Base-by-base conservation (phyloP, 2,888 invertebrate genomes). In the Muscina levida region DNA sequence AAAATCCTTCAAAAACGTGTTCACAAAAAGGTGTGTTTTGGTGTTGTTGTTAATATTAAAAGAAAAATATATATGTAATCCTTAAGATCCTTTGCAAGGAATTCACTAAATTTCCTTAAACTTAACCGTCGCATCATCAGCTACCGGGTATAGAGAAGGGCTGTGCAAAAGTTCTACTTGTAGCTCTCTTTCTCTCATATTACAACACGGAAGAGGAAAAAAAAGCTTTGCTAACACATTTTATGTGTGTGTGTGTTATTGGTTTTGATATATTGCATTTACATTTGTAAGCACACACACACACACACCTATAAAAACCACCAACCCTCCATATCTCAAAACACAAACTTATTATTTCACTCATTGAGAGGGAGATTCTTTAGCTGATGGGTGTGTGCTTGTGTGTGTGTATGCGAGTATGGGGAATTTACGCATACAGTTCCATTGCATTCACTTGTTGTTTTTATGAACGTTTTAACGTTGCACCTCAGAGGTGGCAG, bases 401-500 rank as follows among this genome's bases (percentile, higher is more conserved):
- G 72, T 51, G 65, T 24, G n/a, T 66, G 65, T 67, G 44, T 68
- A 59, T 72, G 79, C 42, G 75, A 73, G 78, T 71, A 70, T 71
- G 76, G 39, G 78, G 76, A 79, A 76, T 66, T 80, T 80, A 75
- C 51, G 74, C 74, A 46, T 1, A 51, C 17, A 19, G 73, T 72
- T 31, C 31, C 31, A 31, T 31, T 31, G 3, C 31, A 31, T 31
- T n/a, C n/a, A n/a, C n/a, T n/a, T n/a, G n/a, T n/a, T n/a, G n/a
- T n/a, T n/a, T n/a, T n/a, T n/a, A n/a, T 76, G 83, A 88, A 86
- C 85, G 88, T 88, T 88, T 31, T 31, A 31, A 31, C 31, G 8
- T 3, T 31, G 31, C 31, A 31, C 3, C 88, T 88, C 88, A 89
- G 89, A 88, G 88, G 88, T 88, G 83, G 83, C 77, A 82, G 8